These are phyloP conservation scores for Drosophila differens DNA, from an alignment of 2,888 invertebrate species.

Conservation along the genomic window DNA sequence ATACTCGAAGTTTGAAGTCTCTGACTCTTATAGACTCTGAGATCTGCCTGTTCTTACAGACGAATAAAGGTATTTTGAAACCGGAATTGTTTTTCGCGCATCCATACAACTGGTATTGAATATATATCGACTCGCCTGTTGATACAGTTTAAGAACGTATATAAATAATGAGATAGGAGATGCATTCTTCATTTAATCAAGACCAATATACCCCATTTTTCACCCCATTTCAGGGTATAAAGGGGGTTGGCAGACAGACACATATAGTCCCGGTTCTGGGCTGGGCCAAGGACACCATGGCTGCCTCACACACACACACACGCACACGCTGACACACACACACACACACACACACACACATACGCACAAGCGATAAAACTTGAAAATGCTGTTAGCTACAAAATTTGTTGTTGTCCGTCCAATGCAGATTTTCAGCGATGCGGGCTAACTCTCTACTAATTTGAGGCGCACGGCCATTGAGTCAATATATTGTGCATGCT, in stretches of 20 bases:
- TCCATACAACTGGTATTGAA: not conserved
- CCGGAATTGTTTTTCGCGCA: not conserved
- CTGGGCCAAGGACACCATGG: constrained; percentile 74
- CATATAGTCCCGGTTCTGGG: constrained; percentile 47
- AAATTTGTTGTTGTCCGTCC: constrained; percentile 74
- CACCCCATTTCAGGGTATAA: not conserved
- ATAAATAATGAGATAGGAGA: not conserved
- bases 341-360: constrained; percentile 9
- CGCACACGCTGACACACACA: constrained; percentile 3
- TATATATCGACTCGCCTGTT: not conserved
- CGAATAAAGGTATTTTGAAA: accelerated
- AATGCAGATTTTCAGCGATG: constrained; percentile 59
- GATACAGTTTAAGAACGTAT: not conserved
- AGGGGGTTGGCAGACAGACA: constrained; percentile 13
- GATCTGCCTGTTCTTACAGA: not conserved
- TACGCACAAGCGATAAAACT: constrained; percentile 72
- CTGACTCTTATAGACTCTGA: not conserved
- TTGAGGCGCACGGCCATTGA: constrained; percentile 61
- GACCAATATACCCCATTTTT: not conserved
- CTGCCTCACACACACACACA: constrained; percentile 1
- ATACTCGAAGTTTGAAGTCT: not conserved
- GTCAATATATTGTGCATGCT: constrained; percentile 55
- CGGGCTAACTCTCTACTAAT: constrained; percentile 56
- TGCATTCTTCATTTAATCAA: not conserved
- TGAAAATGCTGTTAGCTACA: constrained; percentile 82